These are phyloP conservation scores for Bradypus variegatus DNA, from an alignment of 2,797 vertebrate genomes.

Conservation along the genomic window DNA sequence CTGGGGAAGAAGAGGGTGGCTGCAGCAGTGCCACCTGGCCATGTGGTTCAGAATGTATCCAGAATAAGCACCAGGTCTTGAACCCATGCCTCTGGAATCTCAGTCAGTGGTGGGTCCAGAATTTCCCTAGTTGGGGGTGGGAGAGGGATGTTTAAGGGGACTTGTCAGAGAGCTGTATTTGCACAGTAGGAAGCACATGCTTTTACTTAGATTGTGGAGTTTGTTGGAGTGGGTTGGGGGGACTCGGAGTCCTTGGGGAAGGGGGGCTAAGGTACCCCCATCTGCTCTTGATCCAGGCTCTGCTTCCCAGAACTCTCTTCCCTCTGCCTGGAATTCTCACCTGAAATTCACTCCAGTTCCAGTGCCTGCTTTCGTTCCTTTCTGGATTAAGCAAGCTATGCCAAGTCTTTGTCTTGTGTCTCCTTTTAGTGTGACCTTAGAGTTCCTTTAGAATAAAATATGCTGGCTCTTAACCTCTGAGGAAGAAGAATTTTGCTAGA, in stretches of 20 bases:
- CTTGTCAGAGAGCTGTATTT: background rate
- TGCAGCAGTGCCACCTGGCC: too few species aligned
- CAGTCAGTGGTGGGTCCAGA: background rate
- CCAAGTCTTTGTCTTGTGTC: background rate
- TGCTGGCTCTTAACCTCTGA: background rate
- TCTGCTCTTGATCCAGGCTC: too few species aligned
- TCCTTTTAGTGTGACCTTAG: background rate
- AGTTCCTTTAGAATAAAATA: background rate
- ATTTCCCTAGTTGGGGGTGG: background rate
- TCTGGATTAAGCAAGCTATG: too few species aligned
- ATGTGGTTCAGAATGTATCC: too few species aligned
- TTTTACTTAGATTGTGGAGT: background rate
- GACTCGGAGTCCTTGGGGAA: too few species aligned
- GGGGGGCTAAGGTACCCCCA: background rate
- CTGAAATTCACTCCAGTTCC: background rate
- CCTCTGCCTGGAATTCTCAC: background rate
- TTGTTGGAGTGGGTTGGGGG: background rate
- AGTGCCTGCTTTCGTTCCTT: background rate
- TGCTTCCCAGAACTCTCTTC: background rate
- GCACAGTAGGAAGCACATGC: background rate
- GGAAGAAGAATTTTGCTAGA: background rate
- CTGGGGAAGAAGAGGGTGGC: background rate
- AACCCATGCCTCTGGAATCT: accelerated
- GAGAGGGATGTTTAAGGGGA: too few species aligned
- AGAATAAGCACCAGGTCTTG: background rate